Evolutionary conservation across 2,888 invertebrate species (phyloP), one percentile per base, ranked within the genome.

Genomic region (Macrosoma leucophasiata): DNA sequence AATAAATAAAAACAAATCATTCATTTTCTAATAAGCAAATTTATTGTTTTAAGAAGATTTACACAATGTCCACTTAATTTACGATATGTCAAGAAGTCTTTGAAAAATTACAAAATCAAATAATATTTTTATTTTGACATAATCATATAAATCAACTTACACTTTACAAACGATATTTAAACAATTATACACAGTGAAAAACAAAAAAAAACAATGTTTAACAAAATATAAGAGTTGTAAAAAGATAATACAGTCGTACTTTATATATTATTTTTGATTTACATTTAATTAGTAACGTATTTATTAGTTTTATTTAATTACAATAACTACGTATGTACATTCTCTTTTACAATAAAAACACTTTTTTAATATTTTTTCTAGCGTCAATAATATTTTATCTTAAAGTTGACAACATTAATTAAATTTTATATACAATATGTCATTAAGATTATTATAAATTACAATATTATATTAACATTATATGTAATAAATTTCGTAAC

Each of bases 41-140:
- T 77, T 81, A 78, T 79, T 79, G 52, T 57, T 57, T 51, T 64
- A 68, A 69, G 69, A 75, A 72, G 58, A 59, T 62, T 69, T 74
- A 76, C 73, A 79, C 67, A 4, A 67, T 74, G 70, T 63, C 63
- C 41, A 52, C 63, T 71, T 73, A 73, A 65, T 57, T 70, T 64
- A 77, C 75, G 81, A 82, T 79, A 79, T 79, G 78, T 78, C 65
- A 69, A 78, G 73, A 81, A 78, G 75, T 78, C 76, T 78, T 78
- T 64, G 61, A 66, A 73, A 68, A 72, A 70, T 72, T 57, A 70
- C 66, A 48, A 54, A 71, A 68, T 63, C 52, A 10, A 26, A 13
- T 15, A 26, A 6, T 26, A 8, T 10, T 25, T 13, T 13, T 4
- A n/a, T n/a, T 14, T 10, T 14, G 6, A 25, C 9, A 10, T 9